phyloP scores from a whole-genome alignment of 2,113 vertebrate species.

The Neopipo cinnamomea region DNA sequence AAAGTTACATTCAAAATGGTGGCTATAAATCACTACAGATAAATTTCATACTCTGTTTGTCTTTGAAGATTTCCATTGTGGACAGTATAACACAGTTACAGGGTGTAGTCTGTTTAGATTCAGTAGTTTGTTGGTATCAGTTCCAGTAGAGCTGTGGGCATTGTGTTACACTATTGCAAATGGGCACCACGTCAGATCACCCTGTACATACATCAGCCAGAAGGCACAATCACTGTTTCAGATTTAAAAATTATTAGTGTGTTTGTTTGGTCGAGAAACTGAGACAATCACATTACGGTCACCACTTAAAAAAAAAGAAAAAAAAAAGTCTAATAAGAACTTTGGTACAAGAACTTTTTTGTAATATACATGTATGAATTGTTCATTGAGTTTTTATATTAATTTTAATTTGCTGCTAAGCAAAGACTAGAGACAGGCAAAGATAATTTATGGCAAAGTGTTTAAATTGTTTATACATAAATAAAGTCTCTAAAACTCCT shows the following conservation, averaged over 20 bases:
- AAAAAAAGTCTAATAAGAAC: conserved; percentile 87
- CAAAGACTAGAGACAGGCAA: conserved; percentile 99
- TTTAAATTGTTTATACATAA: conserved; percentile 99
- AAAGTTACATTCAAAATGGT: conserved; percentile 83
- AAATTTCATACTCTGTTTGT: conserved; percentile 91
- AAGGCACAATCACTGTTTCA: conserved; percentile 89
- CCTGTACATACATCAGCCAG: conserved; percentile 87
- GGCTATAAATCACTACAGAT: conserved; percentile 91
- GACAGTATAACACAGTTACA: conserved; percentile 95
- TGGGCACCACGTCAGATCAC: conserved; percentile 97
- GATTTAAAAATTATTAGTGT: conserved; percentile 88
- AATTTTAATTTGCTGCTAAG: conserved; percentile 97
- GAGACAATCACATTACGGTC: conserved; percentile 99
- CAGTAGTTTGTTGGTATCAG: conserved; percentile 99
- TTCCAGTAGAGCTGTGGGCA: conserved; percentile 94
- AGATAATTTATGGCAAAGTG: conserved; percentile 99
- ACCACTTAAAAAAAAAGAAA: conserved; percentile 73
- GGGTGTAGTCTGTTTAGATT: conserved; percentile 98
- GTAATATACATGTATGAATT: conserved; percentile 99
- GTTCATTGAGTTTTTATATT: conserved; percentile 99
- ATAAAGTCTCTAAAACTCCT: conserved; percentile 99
- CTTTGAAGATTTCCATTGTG: conserved; percentile 95
- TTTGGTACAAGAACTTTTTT: conserved; percentile 93
- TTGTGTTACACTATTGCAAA: conserved; percentile 91
- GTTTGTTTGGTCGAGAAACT: conserved; percentile 98